Conservation (phyloP, 2,113 vertebrate genomes). For the Anhinga rufa region DNA sequence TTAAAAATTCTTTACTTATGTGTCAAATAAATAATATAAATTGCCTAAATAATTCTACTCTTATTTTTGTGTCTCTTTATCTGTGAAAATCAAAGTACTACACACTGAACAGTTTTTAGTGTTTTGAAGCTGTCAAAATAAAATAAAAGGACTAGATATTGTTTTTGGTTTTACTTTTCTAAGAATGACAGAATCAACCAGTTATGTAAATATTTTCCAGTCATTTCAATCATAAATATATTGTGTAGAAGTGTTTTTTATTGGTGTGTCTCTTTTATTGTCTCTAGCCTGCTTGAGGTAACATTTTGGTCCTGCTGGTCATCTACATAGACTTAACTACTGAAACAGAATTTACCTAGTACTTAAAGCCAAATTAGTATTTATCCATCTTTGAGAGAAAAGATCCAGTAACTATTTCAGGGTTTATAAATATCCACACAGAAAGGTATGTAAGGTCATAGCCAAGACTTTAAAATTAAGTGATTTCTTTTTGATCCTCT, state of each 20-base stretch:
- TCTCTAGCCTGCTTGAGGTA: neutral
- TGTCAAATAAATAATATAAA: neutral
- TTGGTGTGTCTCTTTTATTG: neutral
- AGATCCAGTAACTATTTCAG: neutral
- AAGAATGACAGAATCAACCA: neutral
- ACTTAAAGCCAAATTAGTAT: neutral
- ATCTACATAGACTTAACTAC: neutral
- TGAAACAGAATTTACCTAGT: neutral
- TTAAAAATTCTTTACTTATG: neutral
- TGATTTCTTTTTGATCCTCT: conserved; percentile 30
- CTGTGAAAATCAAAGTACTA: neutral
- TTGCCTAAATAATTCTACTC: neutral
- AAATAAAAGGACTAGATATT: neutral
- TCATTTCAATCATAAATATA: neutral
- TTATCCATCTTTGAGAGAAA: neutral
- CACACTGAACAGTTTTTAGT: neutral
- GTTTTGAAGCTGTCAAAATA: neutral
- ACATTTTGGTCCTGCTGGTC: neutral
- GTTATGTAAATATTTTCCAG: neutral
- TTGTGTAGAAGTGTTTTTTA: neutral
- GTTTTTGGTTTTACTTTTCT: neutral
- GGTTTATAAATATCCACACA: conserved; percentile 4
- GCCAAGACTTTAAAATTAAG: conserved; percentile 4
- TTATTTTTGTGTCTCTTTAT: neutral
- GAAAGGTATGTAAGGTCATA: conserved; percentile 9